Base-by-base conservation (phyloP, 92 coral and sea anemone genomes). In the Parazoanthus atlanticus region DNA sequence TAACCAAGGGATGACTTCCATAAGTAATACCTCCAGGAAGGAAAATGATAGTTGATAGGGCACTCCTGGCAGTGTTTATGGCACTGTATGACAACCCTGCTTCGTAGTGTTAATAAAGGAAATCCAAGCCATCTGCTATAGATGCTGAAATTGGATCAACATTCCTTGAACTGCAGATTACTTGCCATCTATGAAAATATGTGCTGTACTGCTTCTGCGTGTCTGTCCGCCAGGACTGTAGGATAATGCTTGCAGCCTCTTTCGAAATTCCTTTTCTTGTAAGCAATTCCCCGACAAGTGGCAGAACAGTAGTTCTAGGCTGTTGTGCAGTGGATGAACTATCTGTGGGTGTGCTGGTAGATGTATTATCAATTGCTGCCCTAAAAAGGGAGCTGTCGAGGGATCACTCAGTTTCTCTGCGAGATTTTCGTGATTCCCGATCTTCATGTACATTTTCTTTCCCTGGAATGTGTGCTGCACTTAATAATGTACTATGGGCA, bases 151-250 rank as follows among this genome's bases (percentile, higher is more conserved):
- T 49, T 79, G 91, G 91, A 89, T 88, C 76, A 73, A 89, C 56
- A 58, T 58, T 40, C 93, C 82, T 81, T 83, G 85, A 36, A 88
- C 31, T 33, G 84, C 91, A 91, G 91, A 71, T 88, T 11, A 30
- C 10, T 78, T 69, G 73, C 93, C 93, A 90, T 74, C 91, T 81
- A 13, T 87, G 70, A 36, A 90, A 79, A 88, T 92, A 82, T 28
- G 92, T 89, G 58, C 66, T 49, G 56, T 92, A 92, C 74, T 92
- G 94, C 70, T 92, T 90, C 66, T 78, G 54, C 29, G 94, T n/a
- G n/a, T n/a, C n/a, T n/a, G n/a, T n/a, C n/a, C n/a, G n/a, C n/a
- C n/a, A n/a, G n/a, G n/a, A n/a, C 11, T 88, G 82, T 76, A 69
- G 71, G 89, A 92, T 92, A 46, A 92, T 76, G 30, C 64, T 77